These are phyloP conservation scores for Fukomys damarensis DNA, from an alignment of 2,113 vertebrate species.

Conservation along the genomic window DNA sequence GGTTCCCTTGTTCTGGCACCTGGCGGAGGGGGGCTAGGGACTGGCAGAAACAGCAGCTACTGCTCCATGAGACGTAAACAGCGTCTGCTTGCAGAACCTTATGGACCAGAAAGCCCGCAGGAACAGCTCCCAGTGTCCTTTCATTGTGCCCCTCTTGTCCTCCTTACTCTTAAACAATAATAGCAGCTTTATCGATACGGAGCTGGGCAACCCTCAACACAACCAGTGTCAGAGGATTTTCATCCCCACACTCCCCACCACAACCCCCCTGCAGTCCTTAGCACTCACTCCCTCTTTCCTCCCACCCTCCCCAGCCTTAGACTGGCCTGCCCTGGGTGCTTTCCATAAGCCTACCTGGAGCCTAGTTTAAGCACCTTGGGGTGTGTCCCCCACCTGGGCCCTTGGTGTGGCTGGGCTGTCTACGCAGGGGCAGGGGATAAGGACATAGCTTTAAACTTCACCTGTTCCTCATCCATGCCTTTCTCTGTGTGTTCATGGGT, in stretches of 20 bases:
- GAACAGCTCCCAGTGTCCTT: not conserved
- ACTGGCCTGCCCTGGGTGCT: not conserved
- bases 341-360: not conserved
- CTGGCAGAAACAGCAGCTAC: not conserved
- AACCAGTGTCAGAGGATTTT: not conserved
- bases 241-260: too few species aligned
- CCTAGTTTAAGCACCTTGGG: not conserved
- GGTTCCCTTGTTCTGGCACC: not conserved
- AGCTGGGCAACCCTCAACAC: not conserved
- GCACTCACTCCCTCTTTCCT: not conserved
- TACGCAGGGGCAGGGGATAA: not conserved
- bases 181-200: not conserved
- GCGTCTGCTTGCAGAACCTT: not conserved
- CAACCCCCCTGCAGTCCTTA: not conserved
- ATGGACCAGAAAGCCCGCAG: not conserved
- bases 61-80: not conserved
- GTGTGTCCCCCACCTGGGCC: not conserved
- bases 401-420: fast-evolving
- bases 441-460: not conserved
- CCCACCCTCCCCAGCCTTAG: not conserved
- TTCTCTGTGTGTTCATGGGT: not conserved
- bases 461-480: fast-evolving
- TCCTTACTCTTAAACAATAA: not conserved
- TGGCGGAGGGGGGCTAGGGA: not conserved
- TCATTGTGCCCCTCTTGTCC: too few species aligned